phyloP scores from a whole-genome alignment of 2,888 invertebrate species.

The Ochropacha duplaris region DNA sequence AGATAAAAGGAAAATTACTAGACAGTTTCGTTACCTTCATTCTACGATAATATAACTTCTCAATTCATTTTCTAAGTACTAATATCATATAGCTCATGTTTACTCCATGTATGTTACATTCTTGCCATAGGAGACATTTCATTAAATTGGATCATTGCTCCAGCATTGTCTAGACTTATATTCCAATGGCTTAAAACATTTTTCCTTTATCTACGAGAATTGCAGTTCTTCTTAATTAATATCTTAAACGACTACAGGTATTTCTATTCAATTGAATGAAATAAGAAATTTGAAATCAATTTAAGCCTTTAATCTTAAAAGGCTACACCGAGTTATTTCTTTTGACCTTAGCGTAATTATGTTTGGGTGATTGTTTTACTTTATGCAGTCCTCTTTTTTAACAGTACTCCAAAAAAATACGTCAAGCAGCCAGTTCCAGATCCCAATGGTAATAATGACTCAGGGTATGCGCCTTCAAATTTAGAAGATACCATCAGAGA shows the following conservation, averaged over 20 bases:
- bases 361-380: too few species aligned
- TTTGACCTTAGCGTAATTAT: too few species aligned
- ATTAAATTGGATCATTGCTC: background rate
- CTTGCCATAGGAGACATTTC: background rate
- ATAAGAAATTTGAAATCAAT: too few species aligned
- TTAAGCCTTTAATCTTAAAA: too few species aligned
- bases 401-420: constrained; percentile 57
- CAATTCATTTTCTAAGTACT: too few species aligned
- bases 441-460: constrained; percentile 92
- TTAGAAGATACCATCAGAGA: constrained; percentile 80
- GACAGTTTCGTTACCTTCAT: too few species aligned
- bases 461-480: constrained; percentile 89
- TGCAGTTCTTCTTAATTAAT: background rate
- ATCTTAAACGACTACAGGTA: too few species aligned
- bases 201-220: background rate
- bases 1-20: too few species aligned
- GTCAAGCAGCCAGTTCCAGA: constrained; percentile 81
- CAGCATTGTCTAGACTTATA: background rate
- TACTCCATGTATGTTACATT: background rate
- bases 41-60: too few species aligned
- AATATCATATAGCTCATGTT: too few species aligned
- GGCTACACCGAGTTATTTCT: too few species aligned
- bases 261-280: too few species aligned
- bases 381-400: constrained; percentile 4
- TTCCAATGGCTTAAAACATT: background rate